These are phyloP conservation scores for Arbacia lixula DNA, from an alignment of 53 echinoderm and acorn worm genomes.

Conservation along the genomic window DNA sequence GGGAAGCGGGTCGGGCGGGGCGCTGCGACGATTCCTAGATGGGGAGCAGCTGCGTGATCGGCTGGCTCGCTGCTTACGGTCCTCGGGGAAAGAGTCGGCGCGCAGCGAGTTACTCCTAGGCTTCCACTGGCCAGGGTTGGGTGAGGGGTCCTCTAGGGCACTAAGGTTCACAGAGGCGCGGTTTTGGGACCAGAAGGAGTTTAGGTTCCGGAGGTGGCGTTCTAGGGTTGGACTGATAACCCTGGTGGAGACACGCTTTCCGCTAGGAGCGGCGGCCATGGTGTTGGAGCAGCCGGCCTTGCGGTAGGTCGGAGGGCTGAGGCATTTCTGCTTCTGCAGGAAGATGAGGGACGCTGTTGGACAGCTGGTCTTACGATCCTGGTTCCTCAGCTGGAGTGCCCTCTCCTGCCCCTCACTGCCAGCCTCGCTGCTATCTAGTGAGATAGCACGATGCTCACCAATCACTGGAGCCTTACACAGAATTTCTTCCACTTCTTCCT, in stretches of 20 bases:
- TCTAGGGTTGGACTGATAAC: constrained; percentile 50
- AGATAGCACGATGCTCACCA: constrained; percentile 7
- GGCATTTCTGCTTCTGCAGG: constrained; percentile 9
- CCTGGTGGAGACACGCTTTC: constrained; percentile 17
- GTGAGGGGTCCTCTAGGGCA: background rate
- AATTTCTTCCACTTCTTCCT: background rate
- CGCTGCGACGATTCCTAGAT: constrained; percentile 7
- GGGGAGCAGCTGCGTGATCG: constrained; percentile 52
- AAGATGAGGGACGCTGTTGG: constrained; percentile 47
- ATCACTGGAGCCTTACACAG: background rate
- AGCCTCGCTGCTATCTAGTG: constrained; percentile 1
- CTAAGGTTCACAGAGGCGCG: constrained; percentile 11
- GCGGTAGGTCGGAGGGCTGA: constrained; percentile 17
- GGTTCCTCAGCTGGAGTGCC: background rate
- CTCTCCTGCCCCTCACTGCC: background rate
- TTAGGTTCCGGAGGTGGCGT: constrained; percentile 44
- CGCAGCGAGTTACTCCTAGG: constrained; percentile 4
- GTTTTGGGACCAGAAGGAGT: constrained; percentile 51
- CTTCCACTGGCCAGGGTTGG: background rate
- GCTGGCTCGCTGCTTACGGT: background rate
- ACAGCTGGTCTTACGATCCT: constrained; percentile 34
- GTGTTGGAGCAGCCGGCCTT: constrained; percentile 12
- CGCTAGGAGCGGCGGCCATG: background rate
- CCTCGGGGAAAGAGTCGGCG: background rate
- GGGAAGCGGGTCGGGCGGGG: background rate